Evolutionary conservation across 2,888 invertebrate genomes (phyloP).

Genomic region (Cantharis lateralis): DNA sequence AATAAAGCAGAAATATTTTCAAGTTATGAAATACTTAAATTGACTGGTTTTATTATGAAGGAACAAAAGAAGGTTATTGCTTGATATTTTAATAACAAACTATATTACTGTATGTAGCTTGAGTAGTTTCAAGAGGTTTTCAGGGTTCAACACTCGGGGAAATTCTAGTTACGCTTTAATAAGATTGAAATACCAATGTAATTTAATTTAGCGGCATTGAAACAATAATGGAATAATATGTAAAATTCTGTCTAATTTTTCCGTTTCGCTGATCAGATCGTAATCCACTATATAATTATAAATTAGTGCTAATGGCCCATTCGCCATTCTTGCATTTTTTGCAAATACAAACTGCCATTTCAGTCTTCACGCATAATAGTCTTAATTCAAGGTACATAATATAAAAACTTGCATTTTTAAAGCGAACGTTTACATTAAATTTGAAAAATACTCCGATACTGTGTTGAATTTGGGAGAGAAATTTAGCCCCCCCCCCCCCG

Average conservation of each 20-base stretch:
- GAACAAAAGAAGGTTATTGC: neutral
- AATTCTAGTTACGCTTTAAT: neutral
- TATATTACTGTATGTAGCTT: neutral
- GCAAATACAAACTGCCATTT: neutral
- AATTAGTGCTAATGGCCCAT: neutral
- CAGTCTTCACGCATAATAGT: too few relatives aligned
- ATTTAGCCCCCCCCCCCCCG: too few relatives aligned
- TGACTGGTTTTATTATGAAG: neutral
- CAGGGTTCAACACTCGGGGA: neutral
- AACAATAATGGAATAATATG: neutral
- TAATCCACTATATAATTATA: neutral
- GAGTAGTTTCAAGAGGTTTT: neutral
- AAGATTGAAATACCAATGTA: neutral
- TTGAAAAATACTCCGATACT: too few relatives aligned
- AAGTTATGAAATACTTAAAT: neutral
- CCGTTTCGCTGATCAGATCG: neutral
- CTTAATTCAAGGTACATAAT: too few relatives aligned
- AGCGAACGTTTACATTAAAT: too few relatives aligned
- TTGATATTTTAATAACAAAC: neutral
- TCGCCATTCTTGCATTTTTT: neutral
- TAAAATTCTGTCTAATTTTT: neutral
- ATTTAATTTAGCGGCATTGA: neutral
- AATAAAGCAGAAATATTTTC: neutral
- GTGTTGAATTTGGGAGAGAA: too few relatives aligned
- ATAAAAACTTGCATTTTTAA: too few relatives aligned